Base-by-base conservation (phyloP, 2,113 vertebrate species). In the Actenoides hombroni region DNA sequence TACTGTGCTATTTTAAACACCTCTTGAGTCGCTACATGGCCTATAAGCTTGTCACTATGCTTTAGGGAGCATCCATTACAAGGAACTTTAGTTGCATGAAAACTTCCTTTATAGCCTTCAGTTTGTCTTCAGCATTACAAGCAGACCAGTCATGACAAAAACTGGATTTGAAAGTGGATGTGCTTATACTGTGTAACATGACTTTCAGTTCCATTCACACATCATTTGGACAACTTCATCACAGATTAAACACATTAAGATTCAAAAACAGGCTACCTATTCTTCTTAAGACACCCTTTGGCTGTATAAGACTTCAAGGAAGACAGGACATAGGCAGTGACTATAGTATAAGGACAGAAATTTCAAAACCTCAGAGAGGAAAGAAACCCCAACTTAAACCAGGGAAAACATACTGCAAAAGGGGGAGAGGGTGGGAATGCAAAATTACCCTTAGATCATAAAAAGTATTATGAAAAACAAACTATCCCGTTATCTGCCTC, bases 21-120 rank as follows among this genome's bases (percentile, higher is more conserved):
- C 24, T 68, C 68, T 19, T 48, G 11, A 44, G 25, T 31, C 78
- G 29, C 81, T 94, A 57, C 77, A 54, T 40, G 69, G 74, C 29
- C 91, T 95, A 65, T 40, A 68, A 82, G 53, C 86, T 75, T 95
- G 89, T 91, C 89, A 79, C 65, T 82, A 10, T 23, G 77, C 91
- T 94, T 87, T 56, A 91, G 83, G 53, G 65, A 89, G 39, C 37
- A 40, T 19, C 61, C 79, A 59, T 64, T 63, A 86, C 71, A 88
- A 74, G 68, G 31, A 80, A 59, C 23, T 4, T 63, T 33, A 14
- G 57, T 28, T 69, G 48, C 31, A 84, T 4, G 16, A 82, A 89
- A 61, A 53, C 35, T 82, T 92, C 31, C 28, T 53, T 87, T 78
- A 71, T 3, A 82, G 77, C 57, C 57, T 74, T 83, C 54, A 39